Percentiles rank a stretch among this genome's conserved stretches.
These are phyloP conservation scores for Gari tellinella DNA, from an alignment of 2,888 invertebrate genomes.

Conservation along the genomic window DNA sequence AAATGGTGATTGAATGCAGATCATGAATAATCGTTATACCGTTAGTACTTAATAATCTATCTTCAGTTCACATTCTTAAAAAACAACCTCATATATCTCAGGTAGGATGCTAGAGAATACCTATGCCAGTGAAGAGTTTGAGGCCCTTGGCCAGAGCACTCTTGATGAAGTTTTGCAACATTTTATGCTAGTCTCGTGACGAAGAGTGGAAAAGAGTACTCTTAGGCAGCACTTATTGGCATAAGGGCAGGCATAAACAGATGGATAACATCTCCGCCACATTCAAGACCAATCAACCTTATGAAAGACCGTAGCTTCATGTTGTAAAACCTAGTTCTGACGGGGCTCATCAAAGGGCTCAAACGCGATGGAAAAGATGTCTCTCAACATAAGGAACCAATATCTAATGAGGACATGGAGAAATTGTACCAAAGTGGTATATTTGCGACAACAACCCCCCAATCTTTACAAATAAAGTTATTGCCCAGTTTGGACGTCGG, in stretches of 20 bases:
- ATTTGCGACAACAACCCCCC: slow-evolving; percentile 2
- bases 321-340: slow-evolving; percentile 22
- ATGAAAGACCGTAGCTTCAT: slow-evolving; percentile 22
- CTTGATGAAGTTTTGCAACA: slow-evolving; percentile 3
- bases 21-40: too few relatives aligned
- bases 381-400: slow-evolving; percentile 28
- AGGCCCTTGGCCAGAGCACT: slow-evolving; percentile 4
- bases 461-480: slow-evolving; percentile 33
- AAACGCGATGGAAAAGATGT: slow-evolving; percentile 44
- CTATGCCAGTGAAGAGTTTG: slow-evolving; percentile 5
- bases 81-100: background rate
- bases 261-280: slow-evolving; percentile 5
- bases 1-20: too few relatives aligned
- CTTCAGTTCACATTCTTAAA: too few relatives aligned
- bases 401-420: slow-evolving; percentile 16
- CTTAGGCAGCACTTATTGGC: slow-evolving; percentile 12
- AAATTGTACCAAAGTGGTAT: slow-evolving; percentile 16
- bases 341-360: slow-evolving; percentile 23
- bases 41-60: too few relatives aligned
- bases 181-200: slow-evolving; percentile 18
- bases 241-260: slow-evolving; percentile 21
- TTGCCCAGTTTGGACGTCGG: slow-evolving; percentile 41
- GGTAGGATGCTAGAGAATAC: slow-evolving; percentile 18
- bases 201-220: slow-evolving; percentile 17
- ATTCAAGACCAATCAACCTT: slow-evolving; percentile 4